Evolutionary conservation across 92 coral and sea anemone genomes (phyloP), one percentile per base, ranked within the genome.

Genomic region (Pocillopora meandrina): DNA sequence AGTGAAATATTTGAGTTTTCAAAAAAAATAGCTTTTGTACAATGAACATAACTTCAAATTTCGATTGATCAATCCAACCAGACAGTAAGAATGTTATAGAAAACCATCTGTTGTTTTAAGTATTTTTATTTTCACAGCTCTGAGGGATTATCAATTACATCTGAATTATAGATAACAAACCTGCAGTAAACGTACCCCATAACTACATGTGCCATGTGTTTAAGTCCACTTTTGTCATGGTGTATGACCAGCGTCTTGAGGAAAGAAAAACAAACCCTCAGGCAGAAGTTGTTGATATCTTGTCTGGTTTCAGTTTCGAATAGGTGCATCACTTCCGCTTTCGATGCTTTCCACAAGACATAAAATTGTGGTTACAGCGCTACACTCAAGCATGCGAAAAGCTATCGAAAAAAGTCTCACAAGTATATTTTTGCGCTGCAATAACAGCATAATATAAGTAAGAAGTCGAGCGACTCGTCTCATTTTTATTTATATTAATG

Each of bases 261-360:
- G 12, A 10, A 16, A 69, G 74, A 18, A 70, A 70, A 70, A 35
- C 21, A 14, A 31, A 35, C 16, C 74, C 15, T 15, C 0, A 17
- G 36, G 70, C 70, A 65, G 20, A 6, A 35, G 14, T 70, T n/a
- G 18, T 70, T 18, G 36, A 35, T 9, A 69, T 69, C n/a, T 65
- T 70, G 56, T 36, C 21, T 35, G 20, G 56, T 70, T 70, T 70
- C 74, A 34, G 12, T 70, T 70, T 70, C 56, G 74, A 70, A 70
- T 33, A 16, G 74, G 74, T 70, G 56, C 19, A 20, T 15, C 56
- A 5, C 21, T 70, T 70, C 56, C 74, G 74, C 20, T 36, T 70
- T 70, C 56, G 2, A 35, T 14, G 36, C 73, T 26, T 13, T 68
- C 13, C 14, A 11, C 21, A 33, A 8, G 26, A 49, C 18, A 34